A percentile compares a stretch with the other conserved stretches of the same genome.
phyloP scores from a whole-genome alignment of 2,113 vertebrate species.

The Gallinago paraguaiae region DNA sequence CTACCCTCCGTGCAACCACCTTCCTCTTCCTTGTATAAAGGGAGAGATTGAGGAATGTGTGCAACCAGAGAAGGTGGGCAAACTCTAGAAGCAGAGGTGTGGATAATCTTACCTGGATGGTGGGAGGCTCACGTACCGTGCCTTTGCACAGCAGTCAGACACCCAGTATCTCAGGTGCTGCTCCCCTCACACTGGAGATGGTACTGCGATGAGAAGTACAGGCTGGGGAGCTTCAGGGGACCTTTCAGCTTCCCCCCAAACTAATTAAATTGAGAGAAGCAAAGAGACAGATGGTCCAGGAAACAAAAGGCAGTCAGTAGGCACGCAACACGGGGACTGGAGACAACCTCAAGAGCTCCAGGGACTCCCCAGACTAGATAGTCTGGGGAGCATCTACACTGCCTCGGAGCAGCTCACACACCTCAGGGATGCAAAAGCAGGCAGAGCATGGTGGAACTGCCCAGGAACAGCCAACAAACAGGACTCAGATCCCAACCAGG shows the following conservation, averaged over 20 bases:
- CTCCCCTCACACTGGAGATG: not conserved
- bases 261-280: not conserved
- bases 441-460: not conserved
- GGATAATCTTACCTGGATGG: not conserved
- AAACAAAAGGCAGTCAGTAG: not conserved
- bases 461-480: not conserved
- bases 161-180: not conserved
- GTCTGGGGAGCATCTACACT: not conserved
- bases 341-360: not conserved
- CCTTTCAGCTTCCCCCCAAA: not conserved
- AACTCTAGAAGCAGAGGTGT: not conserved
- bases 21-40: not conserved
- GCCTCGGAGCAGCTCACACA: not conserved
- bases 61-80: not conserved
- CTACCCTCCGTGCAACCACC: fast-evolving
- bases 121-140: fast-evolving
- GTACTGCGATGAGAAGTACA: not conserved
- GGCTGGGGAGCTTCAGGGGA: not conserved
- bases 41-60: not conserved
- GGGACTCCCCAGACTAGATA: not conserved
- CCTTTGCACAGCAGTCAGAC: not conserved
- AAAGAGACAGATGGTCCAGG: not conserved
- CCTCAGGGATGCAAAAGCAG: not conserved
- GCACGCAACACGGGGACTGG: not conserved
- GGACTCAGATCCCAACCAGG: not conserved